A percentile compares a stretch with the other conserved stretches of the same genome.
phyloP scores from a whole-genome alignment of 2,797 vertebrate genomes.

The Myotis vivesi region DNA sequence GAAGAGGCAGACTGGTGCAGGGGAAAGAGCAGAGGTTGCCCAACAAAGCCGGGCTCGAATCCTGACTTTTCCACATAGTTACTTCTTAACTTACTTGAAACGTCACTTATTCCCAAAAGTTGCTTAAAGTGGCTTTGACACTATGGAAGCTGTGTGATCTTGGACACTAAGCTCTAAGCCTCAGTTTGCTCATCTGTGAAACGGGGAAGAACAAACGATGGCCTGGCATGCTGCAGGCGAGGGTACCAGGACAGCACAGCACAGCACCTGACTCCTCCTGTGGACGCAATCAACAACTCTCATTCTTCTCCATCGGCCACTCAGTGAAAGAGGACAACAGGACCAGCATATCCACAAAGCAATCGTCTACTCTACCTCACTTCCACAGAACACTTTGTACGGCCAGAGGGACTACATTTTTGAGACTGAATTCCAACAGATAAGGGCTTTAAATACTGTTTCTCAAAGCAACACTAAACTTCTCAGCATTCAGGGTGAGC shows the following conservation, averaged over 20 bases:
- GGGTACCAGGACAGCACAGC: not conserved
- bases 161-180: not conserved
- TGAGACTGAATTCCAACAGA: not conserved
- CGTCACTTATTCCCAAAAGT: not conserved
- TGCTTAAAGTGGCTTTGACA: not conserved
- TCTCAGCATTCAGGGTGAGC: not conserved
- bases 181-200: not conserved
- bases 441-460: not conserved
- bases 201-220: not conserved
- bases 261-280: accelerated
- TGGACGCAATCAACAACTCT: not conserved
- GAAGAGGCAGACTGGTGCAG: not conserved
- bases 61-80: not conserved
- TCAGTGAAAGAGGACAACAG: not conserved
- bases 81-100: not conserved
- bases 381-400: not conserved
- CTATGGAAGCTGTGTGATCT: not conserved
- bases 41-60: not conserved
- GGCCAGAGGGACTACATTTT: not conserved
- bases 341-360: not conserved
- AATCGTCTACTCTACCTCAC: too few relatives aligned
- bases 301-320: not conserved
- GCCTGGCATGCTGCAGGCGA: not conserved
- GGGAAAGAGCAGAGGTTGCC: not conserved
- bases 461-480: slow-evolving; percentile 10